Percentiles rank a stretch among this genome's conserved stretches.
Evolutionary conservation across 2,797 vertebrate genomes (phyloP).

Genomic region (Lindbergichthys nudifrons): DNA sequence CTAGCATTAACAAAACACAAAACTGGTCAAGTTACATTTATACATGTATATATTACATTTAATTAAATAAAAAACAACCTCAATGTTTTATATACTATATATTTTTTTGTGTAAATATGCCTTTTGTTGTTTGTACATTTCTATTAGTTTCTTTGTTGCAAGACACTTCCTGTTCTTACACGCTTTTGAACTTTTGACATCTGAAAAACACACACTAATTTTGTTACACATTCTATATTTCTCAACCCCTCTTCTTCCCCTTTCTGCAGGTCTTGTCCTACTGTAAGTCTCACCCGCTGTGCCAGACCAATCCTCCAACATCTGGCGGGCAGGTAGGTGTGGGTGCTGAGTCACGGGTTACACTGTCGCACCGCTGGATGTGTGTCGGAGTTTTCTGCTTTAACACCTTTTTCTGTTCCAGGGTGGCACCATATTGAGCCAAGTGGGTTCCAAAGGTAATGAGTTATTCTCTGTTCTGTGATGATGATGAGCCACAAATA

Average conservation of each 20-base stretch:
- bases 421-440: constrained; percentile 24
- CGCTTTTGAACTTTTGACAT: constrained; percentile 19
- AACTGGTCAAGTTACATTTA: no score
- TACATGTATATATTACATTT: no score
- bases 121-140: not conserved
- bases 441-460: constrained; percentile 49
- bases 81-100: no score
- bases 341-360: not conserved
- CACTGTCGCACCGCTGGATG: not conserved
- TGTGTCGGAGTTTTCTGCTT: not conserved
- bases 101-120: not conserved
- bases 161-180: constrained; percentile 23
- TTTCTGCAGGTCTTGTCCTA: constrained; percentile 37
- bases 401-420: constrained; percentile 36
- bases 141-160: not conserved
- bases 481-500: not conserved
- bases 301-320: constrained; percentile 24
- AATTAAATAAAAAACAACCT: no score
- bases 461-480: not conserved
- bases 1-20: no score
- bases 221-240: not conserved
- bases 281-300: not conserved
- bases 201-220: not conserved
- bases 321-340: constrained; percentile 34
- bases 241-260: not conserved